These are phyloP conservation scores for Isichthys henryi DNA, from an alignment of 2,113 vertebrate genomes.

Conservation along the genomic window DNA sequence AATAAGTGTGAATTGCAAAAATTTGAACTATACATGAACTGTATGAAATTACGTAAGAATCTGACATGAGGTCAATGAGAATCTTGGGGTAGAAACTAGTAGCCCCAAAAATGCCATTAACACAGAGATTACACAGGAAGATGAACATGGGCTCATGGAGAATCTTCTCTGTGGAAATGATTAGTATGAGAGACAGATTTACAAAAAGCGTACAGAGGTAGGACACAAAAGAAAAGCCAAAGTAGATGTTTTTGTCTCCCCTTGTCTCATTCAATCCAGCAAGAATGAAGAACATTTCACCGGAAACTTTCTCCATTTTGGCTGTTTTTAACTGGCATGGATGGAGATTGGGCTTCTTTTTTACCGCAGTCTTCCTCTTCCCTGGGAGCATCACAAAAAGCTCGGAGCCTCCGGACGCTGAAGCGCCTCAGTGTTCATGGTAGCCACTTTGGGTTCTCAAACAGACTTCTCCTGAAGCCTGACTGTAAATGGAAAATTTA, in stretches of 20 bases:
- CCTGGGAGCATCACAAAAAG: background rate
- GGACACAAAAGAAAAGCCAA: slow-evolving; percentile 5
- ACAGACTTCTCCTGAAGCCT: background rate
- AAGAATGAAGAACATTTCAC: background rate
- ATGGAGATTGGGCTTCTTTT: background rate
- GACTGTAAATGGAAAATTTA: background rate
- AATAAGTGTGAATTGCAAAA: no score
- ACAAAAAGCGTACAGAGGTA: background rate
- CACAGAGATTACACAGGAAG: no score
- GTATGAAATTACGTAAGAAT: no score
- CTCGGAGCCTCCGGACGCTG: background rate
- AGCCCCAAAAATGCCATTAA: no score
- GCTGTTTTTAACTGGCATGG: background rate
- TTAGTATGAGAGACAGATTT: no score
- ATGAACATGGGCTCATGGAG: no score
- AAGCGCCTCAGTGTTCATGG: background rate
- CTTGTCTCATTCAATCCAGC: slow-evolving; percentile 12
- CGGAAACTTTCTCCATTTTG: background rate
- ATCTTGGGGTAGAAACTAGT: no score
- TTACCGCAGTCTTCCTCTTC: background rate
- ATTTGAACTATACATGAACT: no score
- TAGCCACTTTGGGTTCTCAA: background rate
- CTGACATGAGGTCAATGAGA: no score
- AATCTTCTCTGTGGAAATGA: no score
- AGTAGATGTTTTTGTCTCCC: slow-evolving; percentile 16